Evolutionary conservation across 1,140 invertebrate species (phyloP).

Genomic region (Lordiphosa collinella): DNA sequence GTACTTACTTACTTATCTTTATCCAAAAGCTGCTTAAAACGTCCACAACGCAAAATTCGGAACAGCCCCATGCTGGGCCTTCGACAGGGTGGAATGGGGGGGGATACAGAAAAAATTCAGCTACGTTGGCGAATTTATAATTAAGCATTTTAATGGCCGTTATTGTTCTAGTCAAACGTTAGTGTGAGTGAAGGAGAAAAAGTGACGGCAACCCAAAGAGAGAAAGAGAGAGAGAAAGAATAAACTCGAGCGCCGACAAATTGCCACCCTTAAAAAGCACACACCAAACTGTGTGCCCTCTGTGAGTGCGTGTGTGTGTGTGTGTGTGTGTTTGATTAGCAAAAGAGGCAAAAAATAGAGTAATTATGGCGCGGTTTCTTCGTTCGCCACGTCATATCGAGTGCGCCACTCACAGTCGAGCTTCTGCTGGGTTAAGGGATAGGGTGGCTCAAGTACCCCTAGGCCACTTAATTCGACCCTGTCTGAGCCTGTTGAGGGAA

Average conservation of each 20-base stretch:
- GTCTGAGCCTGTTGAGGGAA: too few species aligned
- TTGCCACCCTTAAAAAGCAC: constrained; percentile 73
- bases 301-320: not conserved
- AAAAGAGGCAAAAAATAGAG: constrained; percentile 32
- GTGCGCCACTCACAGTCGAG: constrained; percentile 34
- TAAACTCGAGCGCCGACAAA: constrained; percentile 59
- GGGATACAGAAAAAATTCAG: constrained; percentile 49
- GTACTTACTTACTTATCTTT: too few species aligned
- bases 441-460: constrained; percentile 2
- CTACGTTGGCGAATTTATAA: constrained; percentile 77
- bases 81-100: not conserved
- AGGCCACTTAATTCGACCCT: not conserved
- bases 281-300: constrained; percentile 9
- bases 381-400: constrained; percentile 26
- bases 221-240: constrained; percentile 16
- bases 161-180: constrained; percentile 62
- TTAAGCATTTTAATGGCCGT: constrained; percentile 78
- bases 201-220: constrained; percentile 11
- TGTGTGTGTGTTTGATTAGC: constrained; percentile 61
- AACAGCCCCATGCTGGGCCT: constrained; percentile 19
- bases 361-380: constrained; percentile 65
- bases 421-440: not conserved
- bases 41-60: constrained; percentile 21
- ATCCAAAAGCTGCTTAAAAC: constrained; percentile 2
- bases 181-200: constrained; percentile 1